Evolutionary conservation across 2,888 invertebrate species (phyloP).

Genomic region (Fabriciana adippe): DNA sequence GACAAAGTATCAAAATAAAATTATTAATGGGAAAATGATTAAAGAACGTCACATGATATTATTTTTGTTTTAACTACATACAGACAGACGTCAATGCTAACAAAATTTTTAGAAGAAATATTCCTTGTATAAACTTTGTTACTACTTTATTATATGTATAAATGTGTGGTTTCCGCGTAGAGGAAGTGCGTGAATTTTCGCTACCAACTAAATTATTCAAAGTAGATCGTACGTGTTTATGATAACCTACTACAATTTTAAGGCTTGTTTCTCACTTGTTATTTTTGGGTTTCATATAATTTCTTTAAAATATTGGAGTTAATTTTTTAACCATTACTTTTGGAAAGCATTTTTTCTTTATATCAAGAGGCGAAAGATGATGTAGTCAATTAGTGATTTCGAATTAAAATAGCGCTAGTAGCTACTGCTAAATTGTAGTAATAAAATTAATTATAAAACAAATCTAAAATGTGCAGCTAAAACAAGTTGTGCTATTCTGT

Average conservation of each 20-base stretch:
- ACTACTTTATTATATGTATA: conserved; percentile 25
- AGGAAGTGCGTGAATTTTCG: conserved; percentile 48
- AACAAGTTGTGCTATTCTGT: no score
- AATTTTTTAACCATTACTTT: neutral
- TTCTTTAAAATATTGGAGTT: neutral
- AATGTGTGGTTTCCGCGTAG: conserved; percentile 43
- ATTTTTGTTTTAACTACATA: neutral
- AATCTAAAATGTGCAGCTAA: no score
- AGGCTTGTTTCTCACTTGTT: conserved; percentile 19
- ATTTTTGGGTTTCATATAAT: neutral
- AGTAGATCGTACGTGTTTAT: conserved; percentile 47
- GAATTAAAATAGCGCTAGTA: no score
- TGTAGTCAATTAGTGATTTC: no score
- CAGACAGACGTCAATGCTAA: neutral
- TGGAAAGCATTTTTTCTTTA: no score
- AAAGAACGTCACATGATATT: no score
- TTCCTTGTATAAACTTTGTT: neutral
- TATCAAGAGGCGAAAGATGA: no score
- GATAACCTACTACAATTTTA: conserved; percentile 29
- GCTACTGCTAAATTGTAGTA: no score
- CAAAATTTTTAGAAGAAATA: no score
- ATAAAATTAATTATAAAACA: no score
- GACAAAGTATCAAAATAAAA: no score
- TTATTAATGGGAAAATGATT: no score
- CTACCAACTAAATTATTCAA: conserved; percentile 61